Percentiles rank a stretch among this genome's conserved stretches.
These are phyloP conservation scores for Chaetura pelagica DNA, from an alignment of 2,113 vertebrate genomes.

Conservation along the genomic window DNA sequence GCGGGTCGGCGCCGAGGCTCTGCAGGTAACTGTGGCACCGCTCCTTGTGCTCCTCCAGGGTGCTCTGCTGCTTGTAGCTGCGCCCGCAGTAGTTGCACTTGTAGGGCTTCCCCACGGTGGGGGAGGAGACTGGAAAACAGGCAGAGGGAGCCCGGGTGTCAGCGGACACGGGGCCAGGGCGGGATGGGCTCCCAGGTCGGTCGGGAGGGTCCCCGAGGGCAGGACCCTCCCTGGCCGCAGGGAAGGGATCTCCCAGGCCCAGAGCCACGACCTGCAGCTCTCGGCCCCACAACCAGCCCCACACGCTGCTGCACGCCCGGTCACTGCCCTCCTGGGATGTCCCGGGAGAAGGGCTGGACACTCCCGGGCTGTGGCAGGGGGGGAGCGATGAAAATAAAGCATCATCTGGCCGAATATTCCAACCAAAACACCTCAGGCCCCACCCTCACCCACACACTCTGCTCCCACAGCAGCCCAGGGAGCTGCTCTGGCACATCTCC, in stretches of 20 bases:
- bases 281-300: too few species aligned
- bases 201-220: too few species aligned
- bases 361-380: too few species aligned
- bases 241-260: too few species aligned
- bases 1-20: conserved; percentile 85
- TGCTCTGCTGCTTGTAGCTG: conserved; percentile 95
- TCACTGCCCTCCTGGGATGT: not conserved
- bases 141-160: not conserved
- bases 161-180: not conserved
- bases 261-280: too few species aligned
- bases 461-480: not conserved
- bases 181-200: too few species aligned
- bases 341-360: not conserved
- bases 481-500: not conserved
- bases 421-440: not conserved
- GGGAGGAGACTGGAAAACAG: conserved; percentile 85
- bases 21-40: conserved; percentile 92
- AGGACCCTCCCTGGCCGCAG: too few species aligned
- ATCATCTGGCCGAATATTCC: fast-evolving
- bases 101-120: conserved; percentile 92
- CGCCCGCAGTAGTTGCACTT: conserved; percentile 96
- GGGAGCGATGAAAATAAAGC: not conserved
- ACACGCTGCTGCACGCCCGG: too few species aligned
- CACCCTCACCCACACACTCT: not conserved
- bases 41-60: conserved; percentile 93